A percentile compares a stretch with the other conserved stretches of the same genome.
Evolutionary conservation across 2,113 vertebrate species (phyloP).

Genomic region (Prinia subflava): DNA sequence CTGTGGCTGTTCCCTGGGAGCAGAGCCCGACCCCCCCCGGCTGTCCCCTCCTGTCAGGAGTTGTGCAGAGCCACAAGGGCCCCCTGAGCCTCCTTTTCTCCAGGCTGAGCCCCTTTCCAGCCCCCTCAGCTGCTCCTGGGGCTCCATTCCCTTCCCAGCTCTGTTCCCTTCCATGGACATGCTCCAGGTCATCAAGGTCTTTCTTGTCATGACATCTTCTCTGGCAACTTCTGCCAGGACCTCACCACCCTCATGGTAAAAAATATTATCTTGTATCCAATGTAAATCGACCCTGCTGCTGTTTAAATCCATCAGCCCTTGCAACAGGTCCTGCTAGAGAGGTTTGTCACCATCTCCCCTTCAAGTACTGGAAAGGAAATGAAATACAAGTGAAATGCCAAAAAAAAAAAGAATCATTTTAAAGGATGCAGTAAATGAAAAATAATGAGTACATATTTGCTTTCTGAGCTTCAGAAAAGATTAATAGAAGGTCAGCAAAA

Average conservation of each 20-base stretch:
- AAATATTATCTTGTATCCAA: background rate
- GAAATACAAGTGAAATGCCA: background rate
- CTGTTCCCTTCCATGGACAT: rapidly evolving
- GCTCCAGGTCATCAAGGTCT: rapidly evolving
- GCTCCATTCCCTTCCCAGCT: background rate
- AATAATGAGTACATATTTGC: background rate
- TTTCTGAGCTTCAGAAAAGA: background rate
- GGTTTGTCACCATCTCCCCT: background rate
- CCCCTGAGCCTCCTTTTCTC: background rate
- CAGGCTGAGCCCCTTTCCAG: background rate
- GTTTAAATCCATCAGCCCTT: background rate
- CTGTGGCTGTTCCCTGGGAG: background rate
- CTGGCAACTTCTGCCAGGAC: background rate
- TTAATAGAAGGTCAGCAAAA: background rate
- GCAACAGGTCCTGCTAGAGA: background rate
- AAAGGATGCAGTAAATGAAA: background rate
- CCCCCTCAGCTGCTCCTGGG: background rate
- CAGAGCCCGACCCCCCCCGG: background rate
- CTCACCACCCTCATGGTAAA: background rate
- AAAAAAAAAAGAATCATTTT: background rate
- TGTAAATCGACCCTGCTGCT: background rate
- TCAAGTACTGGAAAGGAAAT: background rate
- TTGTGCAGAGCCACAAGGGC: background rate
- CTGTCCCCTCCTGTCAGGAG: background rate
- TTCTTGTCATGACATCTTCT: background rate